phyloP scores from a whole-genome alignment of 2,113 vertebrate species.

The Tyto alba region DNA sequence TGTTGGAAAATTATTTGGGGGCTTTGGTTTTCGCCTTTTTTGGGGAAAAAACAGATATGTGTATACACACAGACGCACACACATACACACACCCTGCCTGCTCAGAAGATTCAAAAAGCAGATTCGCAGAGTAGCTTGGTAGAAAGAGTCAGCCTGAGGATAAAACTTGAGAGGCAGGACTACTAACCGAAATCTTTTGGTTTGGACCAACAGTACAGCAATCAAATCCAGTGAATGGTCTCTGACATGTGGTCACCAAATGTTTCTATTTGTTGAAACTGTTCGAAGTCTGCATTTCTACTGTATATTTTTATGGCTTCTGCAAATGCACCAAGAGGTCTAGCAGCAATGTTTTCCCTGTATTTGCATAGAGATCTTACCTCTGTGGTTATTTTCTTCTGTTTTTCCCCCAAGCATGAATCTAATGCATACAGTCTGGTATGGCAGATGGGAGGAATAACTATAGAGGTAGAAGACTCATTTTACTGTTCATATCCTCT shows the following conservation, averaged over 20 bases:
- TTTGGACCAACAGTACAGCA: not conserved
- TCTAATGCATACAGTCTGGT: constrained; percentile 6
- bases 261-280: constrained; percentile 32
- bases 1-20: not conserved
- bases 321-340: constrained; percentile 12
- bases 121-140: not conserved
- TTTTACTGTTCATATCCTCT: not conserved
- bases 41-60: not conserved
- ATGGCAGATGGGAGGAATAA: not conserved
- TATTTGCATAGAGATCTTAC: constrained; percentile 34
- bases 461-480: not conserved
- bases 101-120: not conserved
- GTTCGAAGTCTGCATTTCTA: not conserved
- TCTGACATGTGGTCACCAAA: constrained; percentile 59
- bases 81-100: not conserved
- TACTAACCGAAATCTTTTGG: not conserved
- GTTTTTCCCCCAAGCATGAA: not conserved
- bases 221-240: not conserved
- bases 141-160: not conserved
- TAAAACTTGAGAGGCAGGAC: not conserved
- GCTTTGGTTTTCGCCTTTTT: not conserved
- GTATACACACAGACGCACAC: too few relatives aligned
- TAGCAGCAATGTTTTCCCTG: not conserved
- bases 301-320: constrained; percentile 51
- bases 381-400: not conserved